Percentiles rank a stretch among this genome's conserved stretches.
Evolutionary conservation across 1,140 invertebrate species (phyloP).

Genomic region (Pectinophora gossypiella): DNA sequence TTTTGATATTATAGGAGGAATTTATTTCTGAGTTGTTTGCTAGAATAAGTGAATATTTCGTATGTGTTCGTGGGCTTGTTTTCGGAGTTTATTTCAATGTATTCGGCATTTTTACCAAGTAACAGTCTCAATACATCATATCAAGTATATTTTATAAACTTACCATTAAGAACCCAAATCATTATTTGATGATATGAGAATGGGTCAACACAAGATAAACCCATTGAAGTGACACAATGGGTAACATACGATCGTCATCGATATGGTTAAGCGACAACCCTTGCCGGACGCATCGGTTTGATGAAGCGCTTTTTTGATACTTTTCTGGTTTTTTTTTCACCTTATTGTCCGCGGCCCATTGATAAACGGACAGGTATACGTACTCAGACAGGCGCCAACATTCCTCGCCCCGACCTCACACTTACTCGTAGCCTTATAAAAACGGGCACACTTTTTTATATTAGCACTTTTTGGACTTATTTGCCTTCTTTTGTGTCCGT

Average conservation of each 20-base stretch:
- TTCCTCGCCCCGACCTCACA: slow-evolving; percentile 73
- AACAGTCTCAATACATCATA: no score
- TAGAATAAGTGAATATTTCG: no score
- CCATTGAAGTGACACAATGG: not conserved
- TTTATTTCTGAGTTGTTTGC: not conserved
- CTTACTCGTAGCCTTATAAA: slow-evolving; percentile 68
- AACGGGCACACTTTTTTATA: slow-evolving; percentile 71
- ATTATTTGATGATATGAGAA: no score
- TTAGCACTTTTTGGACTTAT: slow-evolving; percentile 68
- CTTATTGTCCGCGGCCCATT: slow-evolving; percentile 71
- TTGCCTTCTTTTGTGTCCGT: slow-evolving; percentile 63
- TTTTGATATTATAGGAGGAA: slow-evolving; percentile 8
- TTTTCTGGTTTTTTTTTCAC: slow-evolving; percentile 54
- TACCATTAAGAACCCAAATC: no score
- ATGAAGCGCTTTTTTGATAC: slow-evolving; percentile 69
- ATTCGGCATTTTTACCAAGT: no score
- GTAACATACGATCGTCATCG: not conserved
- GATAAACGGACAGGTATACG: slow-evolving; percentile 74
- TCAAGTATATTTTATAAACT: no score
- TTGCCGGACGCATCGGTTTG: slow-evolving; percentile 64
- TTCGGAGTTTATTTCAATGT: no score
- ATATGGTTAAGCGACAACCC: slow-evolving; percentile 51
- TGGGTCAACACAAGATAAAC: no score
- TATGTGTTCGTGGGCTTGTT: no score
- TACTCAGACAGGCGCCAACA: slow-evolving; percentile 75